A percentile compares a stretch with the other conserved stretches of the same genome.
Evolutionary conservation across 2,113 vertebrate genomes (phyloP).

Genomic region (Theropithecus gelada): DNA sequence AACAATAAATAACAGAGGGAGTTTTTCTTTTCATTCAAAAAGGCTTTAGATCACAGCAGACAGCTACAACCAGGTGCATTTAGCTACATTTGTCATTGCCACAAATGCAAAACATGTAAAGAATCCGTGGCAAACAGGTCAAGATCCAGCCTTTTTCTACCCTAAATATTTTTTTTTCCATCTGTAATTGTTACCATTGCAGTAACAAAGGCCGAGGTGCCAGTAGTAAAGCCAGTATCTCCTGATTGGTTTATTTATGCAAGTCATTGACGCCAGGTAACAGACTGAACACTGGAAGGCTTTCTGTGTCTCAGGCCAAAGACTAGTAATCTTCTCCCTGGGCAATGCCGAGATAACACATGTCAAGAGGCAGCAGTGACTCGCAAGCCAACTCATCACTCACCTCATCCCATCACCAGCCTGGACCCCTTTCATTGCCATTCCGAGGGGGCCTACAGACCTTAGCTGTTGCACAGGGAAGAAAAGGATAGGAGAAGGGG

Average conservation of each 20-base stretch:
- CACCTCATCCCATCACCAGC: not conserved
- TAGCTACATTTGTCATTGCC: slow-evolving; percentile 76
- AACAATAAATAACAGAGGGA: slow-evolving; percentile 71
- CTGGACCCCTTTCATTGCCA: not conserved
- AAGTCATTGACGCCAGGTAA: slow-evolving; percentile 55
- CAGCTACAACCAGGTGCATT: slow-evolving; percentile 80
- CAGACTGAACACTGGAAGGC: slow-evolving; percentile 53
- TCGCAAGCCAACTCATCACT: slow-evolving; percentile 56
- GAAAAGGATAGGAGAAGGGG: not conserved
- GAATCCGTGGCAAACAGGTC: slow-evolving; percentile 52
- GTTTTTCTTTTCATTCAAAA: slow-evolving; percentile 80
- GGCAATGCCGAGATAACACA: slow-evolving; percentile 44
- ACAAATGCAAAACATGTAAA: slow-evolving; percentile 65
- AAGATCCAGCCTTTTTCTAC: slow-evolving; percentile 20
- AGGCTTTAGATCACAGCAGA: slow-evolving; percentile 79
- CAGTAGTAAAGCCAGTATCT: not conserved
- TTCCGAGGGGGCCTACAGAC: not conserved
- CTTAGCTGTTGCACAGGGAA: not conserved
- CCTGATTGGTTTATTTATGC: slow-evolving; percentile 56
- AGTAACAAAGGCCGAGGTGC: not conserved
- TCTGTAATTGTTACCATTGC: not conserved
- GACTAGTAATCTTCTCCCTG: slow-evolving; percentile 50
- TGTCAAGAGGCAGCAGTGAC: slow-evolving; percentile 56
- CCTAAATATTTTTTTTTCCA: slow-evolving; percentile 30
- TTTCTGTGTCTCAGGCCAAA: slow-evolving; percentile 45